Evolutionary conservation across 2,797 vertebrate genomes (phyloP).

Genomic region (Philypnodon macrostomus): DNA sequence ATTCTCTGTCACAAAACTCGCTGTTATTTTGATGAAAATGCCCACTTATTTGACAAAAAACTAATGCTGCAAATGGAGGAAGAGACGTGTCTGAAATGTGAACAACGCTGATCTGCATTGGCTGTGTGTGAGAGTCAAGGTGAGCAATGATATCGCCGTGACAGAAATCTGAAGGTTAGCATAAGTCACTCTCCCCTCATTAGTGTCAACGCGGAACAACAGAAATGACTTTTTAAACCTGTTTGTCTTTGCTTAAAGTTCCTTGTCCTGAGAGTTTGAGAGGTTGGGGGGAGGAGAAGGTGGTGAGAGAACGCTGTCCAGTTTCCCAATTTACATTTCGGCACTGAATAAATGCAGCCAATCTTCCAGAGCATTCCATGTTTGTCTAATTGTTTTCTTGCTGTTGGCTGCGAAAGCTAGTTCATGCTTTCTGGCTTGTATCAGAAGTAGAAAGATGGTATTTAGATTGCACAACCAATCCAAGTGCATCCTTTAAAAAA

Average conservation of each 20-base stretch:
- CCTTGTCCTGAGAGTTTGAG: background rate
- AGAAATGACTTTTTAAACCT: conserved; percentile 27
- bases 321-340: conserved; percentile 4
- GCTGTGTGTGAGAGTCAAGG: conserved; percentile 15
- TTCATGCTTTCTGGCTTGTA: conserved; percentile 12
- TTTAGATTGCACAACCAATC: conserved; percentile 9
- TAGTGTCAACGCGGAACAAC: conserved; percentile 22
- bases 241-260: conserved; percentile 15
- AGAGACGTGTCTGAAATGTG: conserved; percentile 15
- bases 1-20: conserved; percentile 6
- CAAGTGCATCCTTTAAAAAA: conserved; percentile 7
- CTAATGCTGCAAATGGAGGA: conserved; percentile 17
- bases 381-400: conserved; percentile 16
- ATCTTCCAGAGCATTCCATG: conserved; percentile 7
- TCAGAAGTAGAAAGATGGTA: conserved; percentile 7
- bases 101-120: conserved; percentile 26
- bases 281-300: background rate
- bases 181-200: conserved; percentile 37
- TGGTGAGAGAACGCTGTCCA: background rate
- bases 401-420: conserved; percentile 3
- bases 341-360: conserved; percentile 11
- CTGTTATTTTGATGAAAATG: conserved; percentile 15
- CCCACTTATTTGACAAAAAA: conserved; percentile 16
- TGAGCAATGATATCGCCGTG: conserved; percentile 22
- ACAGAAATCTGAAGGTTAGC: conserved; percentile 31